These are phyloP conservation scores for Ctenopoma multispine DNA, from an alignment of 2,797 vertebrate species.

Conservation along the genomic window DNA sequence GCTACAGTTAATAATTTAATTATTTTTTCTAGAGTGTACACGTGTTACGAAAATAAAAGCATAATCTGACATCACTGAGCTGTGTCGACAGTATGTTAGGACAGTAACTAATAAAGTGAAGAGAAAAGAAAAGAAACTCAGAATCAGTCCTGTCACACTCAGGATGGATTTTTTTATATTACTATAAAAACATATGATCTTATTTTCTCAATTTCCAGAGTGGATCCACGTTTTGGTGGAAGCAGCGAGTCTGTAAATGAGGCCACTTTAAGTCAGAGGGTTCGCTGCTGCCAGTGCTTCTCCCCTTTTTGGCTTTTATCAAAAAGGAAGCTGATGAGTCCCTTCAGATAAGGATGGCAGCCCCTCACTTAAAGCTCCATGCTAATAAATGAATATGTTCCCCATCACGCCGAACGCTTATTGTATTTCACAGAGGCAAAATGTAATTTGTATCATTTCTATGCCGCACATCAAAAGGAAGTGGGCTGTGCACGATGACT, in stretches of 20 bases:
- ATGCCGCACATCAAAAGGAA: conserved; percentile 76
- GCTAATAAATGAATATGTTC: conserved; percentile 83
- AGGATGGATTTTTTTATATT: conserved; percentile 19
- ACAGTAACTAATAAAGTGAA: background rate
- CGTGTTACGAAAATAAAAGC: background rate
- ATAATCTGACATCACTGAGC: background rate
- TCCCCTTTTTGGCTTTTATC: conserved; percentile 59
- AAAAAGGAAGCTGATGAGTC: conserved; percentile 69
- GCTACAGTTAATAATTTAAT: background rate
- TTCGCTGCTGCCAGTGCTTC: conserved; percentile 38
- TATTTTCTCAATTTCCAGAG: conserved; percentile 59
- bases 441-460: conserved; percentile 84
- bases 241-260: conserved; percentile 69
- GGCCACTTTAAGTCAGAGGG: conserved; percentile 56
- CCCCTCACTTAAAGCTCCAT: conserved; percentile 73
- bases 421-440: conserved; percentile 80
- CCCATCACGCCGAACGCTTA: conserved; percentile 82
- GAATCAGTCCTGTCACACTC: conserved; percentile 24
- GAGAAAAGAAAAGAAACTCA: no score
- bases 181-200: conserved; percentile 38
- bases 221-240: conserved; percentile 56
- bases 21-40: background rate
- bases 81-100: background rate
- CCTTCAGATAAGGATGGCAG: conserved; percentile 76
- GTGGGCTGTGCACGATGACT: conserved; percentile 75